Evolutionary conservation across 2,113 vertebrate genomes (phyloP), one percentile per base, ranked within the genome.

Genomic region (Pedionomus torquatus): DNA sequence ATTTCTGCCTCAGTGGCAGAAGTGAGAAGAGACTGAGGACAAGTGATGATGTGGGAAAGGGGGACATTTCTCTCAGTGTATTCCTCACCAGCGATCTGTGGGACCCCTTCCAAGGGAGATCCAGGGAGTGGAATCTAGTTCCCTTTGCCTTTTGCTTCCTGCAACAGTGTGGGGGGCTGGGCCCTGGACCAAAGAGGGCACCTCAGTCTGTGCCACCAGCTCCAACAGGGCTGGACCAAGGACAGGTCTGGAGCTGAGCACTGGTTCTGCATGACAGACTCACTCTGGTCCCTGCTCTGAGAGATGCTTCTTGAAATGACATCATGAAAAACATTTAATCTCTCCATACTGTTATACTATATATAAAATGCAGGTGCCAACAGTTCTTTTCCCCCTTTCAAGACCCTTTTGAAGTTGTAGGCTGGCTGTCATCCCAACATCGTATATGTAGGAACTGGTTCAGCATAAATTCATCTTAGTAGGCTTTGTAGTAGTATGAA

Each of bases 251-350:
- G 48, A 92, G 51, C 75, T 66, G 65, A 52, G 60, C 60, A 37
- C 31, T 0, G 0, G 7, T 46, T 17, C 63, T 72, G 72, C 16
- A 1, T 33, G 48, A n/a, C 48, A 37, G 35, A 9, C 37, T 78
- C 44, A 25, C 39, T 78, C 37, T 51, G 23, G 11, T 64, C 48
- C 18, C 35, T 54, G 4, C 43, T 58, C 25, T 33, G 63, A 39
- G 68, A 64, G 5, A 0, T 25, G 6, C 19, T 17, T 43, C 71
- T 51, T 55, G 63, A 57, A 63, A 69, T 44, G 72, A 23, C 30
- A 28, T 30, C 0, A 0, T 49, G 31, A 49, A 51, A 55, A 80
- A 23, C 3, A 5, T 61, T 76, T 72, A n/a, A 77, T 71, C 43
- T 72, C 39, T 68, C 79, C 21, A 3, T 55, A 15, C 20, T 72